Evolutionary conservation across 1,140 invertebrate genomes (phyloP).

Genomic region (Microvelia longipes): DNA sequence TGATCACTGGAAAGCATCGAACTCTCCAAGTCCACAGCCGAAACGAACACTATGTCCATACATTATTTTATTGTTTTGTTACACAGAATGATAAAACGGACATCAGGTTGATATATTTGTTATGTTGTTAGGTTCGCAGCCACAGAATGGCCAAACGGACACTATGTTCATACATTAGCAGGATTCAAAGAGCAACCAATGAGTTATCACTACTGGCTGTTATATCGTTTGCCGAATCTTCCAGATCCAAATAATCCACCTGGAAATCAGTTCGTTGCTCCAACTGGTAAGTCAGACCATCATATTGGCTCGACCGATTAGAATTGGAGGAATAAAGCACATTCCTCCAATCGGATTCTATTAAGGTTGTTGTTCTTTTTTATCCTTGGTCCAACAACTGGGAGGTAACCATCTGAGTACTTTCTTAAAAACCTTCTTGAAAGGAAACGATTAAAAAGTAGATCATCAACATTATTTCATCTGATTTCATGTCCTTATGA

Average conservation of each 20-base stretch:
- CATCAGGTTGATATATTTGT: too few relatives aligned
- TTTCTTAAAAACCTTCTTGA: neutral
- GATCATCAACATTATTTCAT: neutral
- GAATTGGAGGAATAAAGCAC: neutral
- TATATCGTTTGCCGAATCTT: conserved; percentile 56
- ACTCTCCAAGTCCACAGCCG: too few relatives aligned
- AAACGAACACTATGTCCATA: too few relatives aligned
- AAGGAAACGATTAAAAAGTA: neutral
- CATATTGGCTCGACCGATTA: neutral
- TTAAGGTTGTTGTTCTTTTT: neutral
- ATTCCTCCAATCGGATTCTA: neutral
- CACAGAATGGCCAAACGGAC: conserved; percentile 75
- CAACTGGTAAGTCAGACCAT: conserved; percentile 46
- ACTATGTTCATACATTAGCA: conserved; percentile 75
- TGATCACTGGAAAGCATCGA: too few relatives aligned
- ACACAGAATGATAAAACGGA: too few relatives aligned
- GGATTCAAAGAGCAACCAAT: conserved; percentile 71
- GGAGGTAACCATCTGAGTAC: neutral
- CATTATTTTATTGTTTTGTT: too few relatives aligned
- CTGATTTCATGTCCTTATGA: too few relatives aligned
- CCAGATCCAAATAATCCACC: conserved; percentile 61
- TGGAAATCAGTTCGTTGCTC: conserved; percentile 65
- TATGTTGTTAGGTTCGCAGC: conserved; percentile 45
- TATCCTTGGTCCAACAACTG: neutral
- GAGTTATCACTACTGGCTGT: conserved; percentile 75